Percentiles rank a stretch among this genome's conserved stretches.
Conservation (phyloP, 2,888 invertebrate genomes). For the Crossocerus cetratus region DNA sequence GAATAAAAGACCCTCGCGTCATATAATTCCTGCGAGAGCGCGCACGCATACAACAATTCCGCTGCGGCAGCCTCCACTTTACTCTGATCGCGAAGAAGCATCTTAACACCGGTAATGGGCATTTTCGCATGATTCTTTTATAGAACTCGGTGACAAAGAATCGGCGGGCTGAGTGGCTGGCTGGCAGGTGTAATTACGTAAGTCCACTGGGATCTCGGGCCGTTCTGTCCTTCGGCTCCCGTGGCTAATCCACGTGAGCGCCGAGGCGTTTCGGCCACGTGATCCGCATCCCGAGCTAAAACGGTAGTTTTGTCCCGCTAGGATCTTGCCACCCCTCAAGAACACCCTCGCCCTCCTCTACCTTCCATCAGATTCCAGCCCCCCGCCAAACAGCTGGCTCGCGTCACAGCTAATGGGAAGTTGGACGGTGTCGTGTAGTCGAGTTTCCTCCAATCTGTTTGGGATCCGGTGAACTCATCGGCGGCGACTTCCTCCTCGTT, state of each 20-base stretch:
- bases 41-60: no score
- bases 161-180: no score
- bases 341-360: background rate
- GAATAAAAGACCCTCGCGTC: no score
- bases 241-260: constrained; percentile 56
- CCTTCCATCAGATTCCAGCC: background rate
- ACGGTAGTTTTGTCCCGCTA: constrained; percentile 29
- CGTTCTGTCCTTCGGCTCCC: constrained; percentile 40
- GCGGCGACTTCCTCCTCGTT: background rate
- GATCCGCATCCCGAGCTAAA: constrained; percentile 29
- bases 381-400: background rate
- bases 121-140: no score
- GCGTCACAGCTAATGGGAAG: no score
- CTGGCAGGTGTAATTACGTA: constrained; percentile 22
- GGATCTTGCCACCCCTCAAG: constrained; percentile 23
- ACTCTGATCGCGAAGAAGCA: no score
- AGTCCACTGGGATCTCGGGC: constrained; percentile 25
- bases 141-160: no score
- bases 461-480: background rate
- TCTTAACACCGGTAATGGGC: no score
- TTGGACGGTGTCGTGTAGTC: no score
- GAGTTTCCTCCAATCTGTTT: background rate
- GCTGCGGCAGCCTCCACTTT: no score
- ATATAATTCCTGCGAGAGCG: no score
- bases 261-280: constrained; percentile 43